phyloP scores from a whole-genome alignment of 92 coral and sea anemone genomes.

The Micromussa lordhowensis region DNA sequence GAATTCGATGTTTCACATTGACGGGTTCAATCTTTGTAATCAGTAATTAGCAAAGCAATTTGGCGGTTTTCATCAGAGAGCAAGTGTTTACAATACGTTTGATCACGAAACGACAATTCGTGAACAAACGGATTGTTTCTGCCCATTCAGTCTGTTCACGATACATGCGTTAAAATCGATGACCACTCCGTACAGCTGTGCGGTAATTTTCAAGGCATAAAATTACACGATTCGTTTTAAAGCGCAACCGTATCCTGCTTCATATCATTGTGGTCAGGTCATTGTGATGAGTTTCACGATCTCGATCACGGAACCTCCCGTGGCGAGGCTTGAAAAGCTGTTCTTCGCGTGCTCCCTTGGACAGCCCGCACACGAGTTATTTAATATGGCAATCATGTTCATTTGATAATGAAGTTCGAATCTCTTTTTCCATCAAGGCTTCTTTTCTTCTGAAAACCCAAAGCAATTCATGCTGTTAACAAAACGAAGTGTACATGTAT shows the following conservation, averaged over 20 bases:
- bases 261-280: not conserved
- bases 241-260: not conserved
- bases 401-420: too few species aligned
- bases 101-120: not conserved
- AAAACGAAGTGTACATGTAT: too few species aligned
- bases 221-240: not conserved
- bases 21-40: not conserved
- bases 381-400: too few species aligned
- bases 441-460: too few species aligned
- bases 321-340: not conserved
- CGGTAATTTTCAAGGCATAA: not conserved
- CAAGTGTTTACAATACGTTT: not conserved
- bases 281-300: not conserved
- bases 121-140: too few species aligned
- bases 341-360: too few species aligned
- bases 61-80: not conserved
- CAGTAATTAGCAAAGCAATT: not conserved
- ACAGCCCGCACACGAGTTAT: too few species aligned
- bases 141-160: not conserved
- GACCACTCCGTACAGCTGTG: not conserved
- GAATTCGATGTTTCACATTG: not conserved
- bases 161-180: not conserved
- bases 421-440: too few species aligned
- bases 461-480: too few species aligned
- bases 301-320: not conserved